Percentiles rank a stretch among this genome's conserved stretches.
These are phyloP conservation scores for Plusia festucae DNA, from an alignment of 2,888 invertebrate species.

Conservation along the genomic window DNA sequence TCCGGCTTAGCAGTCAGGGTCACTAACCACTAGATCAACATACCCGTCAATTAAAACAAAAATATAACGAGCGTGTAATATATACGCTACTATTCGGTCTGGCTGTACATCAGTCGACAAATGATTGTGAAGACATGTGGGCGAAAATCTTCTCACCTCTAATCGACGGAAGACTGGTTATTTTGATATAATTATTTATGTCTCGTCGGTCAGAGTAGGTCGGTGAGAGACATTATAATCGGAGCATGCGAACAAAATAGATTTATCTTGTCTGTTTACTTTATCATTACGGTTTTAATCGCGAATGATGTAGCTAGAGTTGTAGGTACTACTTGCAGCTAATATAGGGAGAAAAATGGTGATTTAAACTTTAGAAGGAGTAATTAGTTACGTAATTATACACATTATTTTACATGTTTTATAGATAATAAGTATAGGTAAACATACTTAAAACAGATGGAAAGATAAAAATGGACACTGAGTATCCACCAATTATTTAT, in stretches of 20 bases:
- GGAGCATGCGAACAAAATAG: conserved; percentile 45
- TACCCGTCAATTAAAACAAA: too few species aligned
- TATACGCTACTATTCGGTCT: conserved; percentile 42
- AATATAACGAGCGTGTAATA: conserved; percentile 32
- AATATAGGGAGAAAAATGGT: too few species aligned
- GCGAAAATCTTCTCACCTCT: conserved; percentile 59
- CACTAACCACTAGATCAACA: too few species aligned
- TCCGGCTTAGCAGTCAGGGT: too few species aligned
- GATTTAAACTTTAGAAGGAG: too few species aligned
- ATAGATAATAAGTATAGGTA: too few species aligned
- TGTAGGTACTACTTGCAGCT: not conserved
- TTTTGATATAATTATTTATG: conserved; percentile 62
- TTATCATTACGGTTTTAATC: not conserved
- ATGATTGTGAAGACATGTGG: conserved; percentile 55
- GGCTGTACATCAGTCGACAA: conserved; percentile 49
- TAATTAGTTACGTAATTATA: too few species aligned
- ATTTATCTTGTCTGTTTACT: conserved; percentile 29
- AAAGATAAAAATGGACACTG: too few species aligned
- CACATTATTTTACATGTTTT: too few species aligned
- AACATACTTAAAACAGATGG: too few species aligned
- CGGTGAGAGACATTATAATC: conserved; percentile 56
- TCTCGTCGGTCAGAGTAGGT: conserved; percentile 54
- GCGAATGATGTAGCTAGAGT: not conserved
- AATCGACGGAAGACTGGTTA: conserved; percentile 58
- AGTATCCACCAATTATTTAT: too few species aligned